Evolutionary conservation across 2,797 vertebrate genomes (phyloP).

Genomic region (Cryptoblepharus egeriae): DNA sequence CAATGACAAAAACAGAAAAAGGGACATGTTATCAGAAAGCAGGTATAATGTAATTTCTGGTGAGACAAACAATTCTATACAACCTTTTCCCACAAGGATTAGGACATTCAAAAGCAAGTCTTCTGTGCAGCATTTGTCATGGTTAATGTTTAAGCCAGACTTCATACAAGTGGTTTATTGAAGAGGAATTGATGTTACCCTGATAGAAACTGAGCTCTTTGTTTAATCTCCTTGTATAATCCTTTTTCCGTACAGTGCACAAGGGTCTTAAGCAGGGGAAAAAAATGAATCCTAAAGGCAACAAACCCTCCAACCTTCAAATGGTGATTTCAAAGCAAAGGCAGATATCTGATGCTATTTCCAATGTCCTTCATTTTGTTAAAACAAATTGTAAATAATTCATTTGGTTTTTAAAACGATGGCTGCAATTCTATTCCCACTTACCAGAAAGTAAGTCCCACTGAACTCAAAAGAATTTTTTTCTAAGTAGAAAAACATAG

Average conservation of each 20-base stretch:
- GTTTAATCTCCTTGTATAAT: slow-evolving; percentile 35
- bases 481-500: too few relatives aligned
- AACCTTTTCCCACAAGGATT: slow-evolving; percentile 34
- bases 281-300: slow-evolving; percentile 29
- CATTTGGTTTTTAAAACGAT: slow-evolving; percentile 37
- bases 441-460: too few relatives aligned
- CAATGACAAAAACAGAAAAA: not conserved
- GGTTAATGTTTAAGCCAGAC: slow-evolving; percentile 49
- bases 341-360: not conserved
- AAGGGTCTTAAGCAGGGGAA: slow-evolving; percentile 36
- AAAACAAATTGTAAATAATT: slow-evolving; percentile 47
- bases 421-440: too few relatives aligned
- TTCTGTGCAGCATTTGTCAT: slow-evolving; percentile 20
- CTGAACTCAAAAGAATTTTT: too few relatives aligned
- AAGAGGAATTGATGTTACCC: slow-evolving; percentile 45
- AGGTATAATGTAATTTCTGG: slow-evolving; percentile 38
- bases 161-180: slow-evolving; percentile 60
- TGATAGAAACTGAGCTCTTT: slow-evolving; percentile 52
- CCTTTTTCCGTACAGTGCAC: slow-evolving; percentile 23
- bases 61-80: slow-evolving; percentile 18
- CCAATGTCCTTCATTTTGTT: slow-evolving; percentile 7
- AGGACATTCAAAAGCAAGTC: slow-evolving; percentile 48
- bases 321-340: not conserved
- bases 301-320: slow-evolving; percentile 1
- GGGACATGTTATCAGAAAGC: slow-evolving; percentile 49